Conservation (phyloP, 92 coral and sea anemone genomes). For the Nematostella vectensis region DNA sequence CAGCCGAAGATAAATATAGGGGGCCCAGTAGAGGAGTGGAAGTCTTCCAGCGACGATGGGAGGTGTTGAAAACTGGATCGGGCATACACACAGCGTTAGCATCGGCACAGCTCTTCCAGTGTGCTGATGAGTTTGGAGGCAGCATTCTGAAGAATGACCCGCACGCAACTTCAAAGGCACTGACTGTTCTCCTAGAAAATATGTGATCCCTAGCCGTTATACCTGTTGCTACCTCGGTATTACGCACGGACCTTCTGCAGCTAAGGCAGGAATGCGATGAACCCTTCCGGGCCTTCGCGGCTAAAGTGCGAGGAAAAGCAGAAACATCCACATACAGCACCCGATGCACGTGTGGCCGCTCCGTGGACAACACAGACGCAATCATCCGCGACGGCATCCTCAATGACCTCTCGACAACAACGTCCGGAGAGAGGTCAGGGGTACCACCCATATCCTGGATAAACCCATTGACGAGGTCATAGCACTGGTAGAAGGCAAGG, state of each 20-base stretch:
- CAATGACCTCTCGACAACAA: constrained; percentile 26
- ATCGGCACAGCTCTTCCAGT: constrained; percentile 36
- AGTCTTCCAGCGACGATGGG: constrained; percentile 43
- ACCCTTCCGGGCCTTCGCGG: constrained; percentile 27
- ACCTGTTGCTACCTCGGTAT: constrained; percentile 35
- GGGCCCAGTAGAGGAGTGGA: constrained; percentile 29
- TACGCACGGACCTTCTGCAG: constrained; percentile 36
- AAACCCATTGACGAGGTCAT: constrained; percentile 23
- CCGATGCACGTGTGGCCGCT: constrained; percentile 21
- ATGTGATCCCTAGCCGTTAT: constrained; percentile 52
- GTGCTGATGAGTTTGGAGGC: constrained; percentile 47
- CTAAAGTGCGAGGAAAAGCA: constrained; percentile 37
- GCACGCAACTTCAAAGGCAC: constrained; percentile 9
- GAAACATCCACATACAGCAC: constrained; percentile 26
- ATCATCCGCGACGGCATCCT: constrained; percentile 31
- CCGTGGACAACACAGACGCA: constrained; percentile 40
- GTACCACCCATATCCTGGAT: constrained; percentile 12
- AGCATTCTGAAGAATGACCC: constrained; percentile 32
- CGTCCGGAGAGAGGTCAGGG: constrained; percentile 24
- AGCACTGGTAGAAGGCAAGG: constrained; percentile 30
- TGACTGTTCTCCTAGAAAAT: constrained; percentile 25
- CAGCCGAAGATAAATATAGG: constrained; percentile 35
- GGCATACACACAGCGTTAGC: constrained; percentile 37
- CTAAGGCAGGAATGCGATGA: constrained; percentile 28
- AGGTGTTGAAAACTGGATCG: constrained; percentile 32